Conservation (phyloP, 2,797 vertebrate genomes). For the Pachyuromys duprasi region DNA sequence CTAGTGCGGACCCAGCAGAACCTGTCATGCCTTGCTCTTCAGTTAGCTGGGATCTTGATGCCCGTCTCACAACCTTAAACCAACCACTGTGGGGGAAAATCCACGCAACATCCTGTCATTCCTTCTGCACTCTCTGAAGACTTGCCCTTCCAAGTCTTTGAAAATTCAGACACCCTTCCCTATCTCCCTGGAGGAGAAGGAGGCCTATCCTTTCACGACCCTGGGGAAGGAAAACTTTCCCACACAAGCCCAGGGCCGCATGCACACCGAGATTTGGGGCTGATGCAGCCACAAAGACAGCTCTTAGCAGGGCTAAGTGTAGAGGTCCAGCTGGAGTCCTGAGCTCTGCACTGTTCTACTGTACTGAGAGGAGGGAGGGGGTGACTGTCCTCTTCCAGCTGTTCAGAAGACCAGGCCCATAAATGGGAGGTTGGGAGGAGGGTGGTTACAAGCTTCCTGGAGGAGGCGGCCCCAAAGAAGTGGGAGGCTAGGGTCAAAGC, state of each 20-base stretch:
- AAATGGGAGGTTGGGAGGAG: no score
- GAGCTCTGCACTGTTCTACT: neutral
- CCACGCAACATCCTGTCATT: neutral
- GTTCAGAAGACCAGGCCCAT: neutral
- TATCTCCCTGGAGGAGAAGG: neutral
- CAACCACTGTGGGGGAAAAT: neutral
- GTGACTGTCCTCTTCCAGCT: neutral
- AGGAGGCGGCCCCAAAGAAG: neutral
- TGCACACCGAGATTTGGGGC: neutral
- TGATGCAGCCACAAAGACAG: neutral
- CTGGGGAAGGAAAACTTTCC: neutral
- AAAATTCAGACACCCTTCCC: neutral
- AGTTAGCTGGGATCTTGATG: neutral
- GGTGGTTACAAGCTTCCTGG: constrained; percentile 37
- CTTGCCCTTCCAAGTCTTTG: neutral
- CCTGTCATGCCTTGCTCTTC: rapidly evolving
- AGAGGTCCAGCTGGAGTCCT: neutral
- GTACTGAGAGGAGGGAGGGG: neutral
- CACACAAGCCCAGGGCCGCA: neutral
- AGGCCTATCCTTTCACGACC: neutral
- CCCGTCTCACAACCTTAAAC: neutral
- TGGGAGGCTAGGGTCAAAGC: neutral
- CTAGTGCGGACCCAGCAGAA: neutral
- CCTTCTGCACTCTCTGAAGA: neutral
- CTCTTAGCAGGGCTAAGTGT: neutral